These are phyloP conservation scores for Ferrisia virgata DNA, from an alignment of 2,888 invertebrate genomes.

Conservation along the genomic window DNA sequence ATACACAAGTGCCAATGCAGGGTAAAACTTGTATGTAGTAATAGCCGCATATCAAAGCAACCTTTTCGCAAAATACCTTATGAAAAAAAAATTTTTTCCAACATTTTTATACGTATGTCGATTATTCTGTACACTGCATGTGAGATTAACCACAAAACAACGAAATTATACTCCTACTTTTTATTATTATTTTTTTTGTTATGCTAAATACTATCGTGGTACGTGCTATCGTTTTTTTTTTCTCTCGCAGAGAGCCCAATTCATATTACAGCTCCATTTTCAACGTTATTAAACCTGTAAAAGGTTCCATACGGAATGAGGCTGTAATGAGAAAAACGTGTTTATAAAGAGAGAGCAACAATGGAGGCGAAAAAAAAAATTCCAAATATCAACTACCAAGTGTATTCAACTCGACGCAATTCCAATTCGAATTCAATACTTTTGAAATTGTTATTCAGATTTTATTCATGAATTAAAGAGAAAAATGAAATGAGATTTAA, in stretches of 20 bases:
- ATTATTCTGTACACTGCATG: no score
- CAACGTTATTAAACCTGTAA: not conserved
- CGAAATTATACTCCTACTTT: no score
- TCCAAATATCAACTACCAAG: not conserved
- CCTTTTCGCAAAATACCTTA: no score
- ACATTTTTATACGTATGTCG: no score
- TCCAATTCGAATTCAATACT: not conserved
- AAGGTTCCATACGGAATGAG: not conserved
- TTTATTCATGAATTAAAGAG: not conserved
- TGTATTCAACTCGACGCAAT: not conserved
- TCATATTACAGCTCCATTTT: not conserved
- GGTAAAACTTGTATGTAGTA: conserved; percentile 18
- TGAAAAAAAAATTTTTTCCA: no score
- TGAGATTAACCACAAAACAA: not conserved
- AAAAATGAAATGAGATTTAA: not conserved
- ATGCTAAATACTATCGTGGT: not conserved
- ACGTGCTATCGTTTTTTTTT: not conserved
- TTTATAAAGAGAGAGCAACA: not conserved
- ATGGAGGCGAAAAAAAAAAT: not conserved
- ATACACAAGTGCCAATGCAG: conserved; percentile 9
- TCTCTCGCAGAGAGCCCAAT: not conserved
- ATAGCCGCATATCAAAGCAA: not conserved
- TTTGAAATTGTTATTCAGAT: not conserved
- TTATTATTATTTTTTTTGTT: not conserved
- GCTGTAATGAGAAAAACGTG: conserved; percentile 10